phyloP scores from a whole-genome alignment of 2,888 invertebrate species.

The Tenthredo livida region DNA sequence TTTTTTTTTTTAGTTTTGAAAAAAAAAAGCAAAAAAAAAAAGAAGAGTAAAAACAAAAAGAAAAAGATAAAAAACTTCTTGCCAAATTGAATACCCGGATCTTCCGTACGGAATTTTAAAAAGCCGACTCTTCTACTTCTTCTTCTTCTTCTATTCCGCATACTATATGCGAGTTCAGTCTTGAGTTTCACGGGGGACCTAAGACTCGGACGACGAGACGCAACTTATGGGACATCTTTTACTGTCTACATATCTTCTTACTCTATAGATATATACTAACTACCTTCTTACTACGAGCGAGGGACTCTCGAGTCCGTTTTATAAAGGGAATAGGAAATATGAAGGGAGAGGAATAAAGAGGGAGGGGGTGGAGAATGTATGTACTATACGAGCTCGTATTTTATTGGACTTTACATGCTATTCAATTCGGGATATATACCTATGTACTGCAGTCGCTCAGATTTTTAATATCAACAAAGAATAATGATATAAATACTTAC shows the following conservation, averaged over 20 bases:
- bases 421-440: neutral
- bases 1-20: constrained; percentile 38
- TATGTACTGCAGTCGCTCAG: neutral
- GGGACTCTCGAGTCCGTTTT: neutral
- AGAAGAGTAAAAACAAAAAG: neutral
- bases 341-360: neutral
- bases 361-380: neutral
- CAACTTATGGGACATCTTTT: constrained; percentile 15
- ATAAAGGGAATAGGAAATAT: neutral
- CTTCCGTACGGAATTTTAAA: constrained; percentile 32
- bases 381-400: neutral
- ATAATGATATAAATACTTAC: neutral
- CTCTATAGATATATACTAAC: constrained; percentile 19
- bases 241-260: constrained; percentile 17
- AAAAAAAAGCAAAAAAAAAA: constrained; percentile 13
- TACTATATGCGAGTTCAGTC: neutral
- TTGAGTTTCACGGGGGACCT: constrained; percentile 26
- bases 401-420: neutral
- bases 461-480: neutral
- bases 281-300: neutral
- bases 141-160: neutral
- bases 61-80: constrained; percentile 10
- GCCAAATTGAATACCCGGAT: constrained; percentile 47
- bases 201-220: constrained; percentile 17
- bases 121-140: constrained; percentile 9